Conservation (phyloP, 2,797 vertebrate species). For the Coregonus ussuriensis region DNA sequence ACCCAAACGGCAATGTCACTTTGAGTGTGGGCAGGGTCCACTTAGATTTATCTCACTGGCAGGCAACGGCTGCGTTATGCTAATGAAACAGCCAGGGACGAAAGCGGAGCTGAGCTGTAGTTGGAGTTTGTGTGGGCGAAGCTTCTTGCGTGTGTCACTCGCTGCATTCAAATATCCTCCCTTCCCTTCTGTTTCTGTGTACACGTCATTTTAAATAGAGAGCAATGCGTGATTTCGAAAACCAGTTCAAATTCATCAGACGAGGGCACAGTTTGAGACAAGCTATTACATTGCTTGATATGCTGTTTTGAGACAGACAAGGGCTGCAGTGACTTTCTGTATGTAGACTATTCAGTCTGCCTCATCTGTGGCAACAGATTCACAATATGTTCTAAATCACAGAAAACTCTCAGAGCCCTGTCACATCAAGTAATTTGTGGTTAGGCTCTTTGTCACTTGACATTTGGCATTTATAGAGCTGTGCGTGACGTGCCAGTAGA, state of each 20-base stretch:
- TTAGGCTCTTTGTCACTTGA: constrained; percentile 14
- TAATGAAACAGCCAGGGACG: constrained; percentile 63
- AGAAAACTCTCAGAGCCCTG: constrained; percentile 43
- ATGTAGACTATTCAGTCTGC: constrained; percentile 28
- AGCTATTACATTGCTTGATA: constrained; percentile 37
- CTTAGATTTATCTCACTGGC: constrained; percentile 61
- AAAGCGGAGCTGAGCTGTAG: not conserved
- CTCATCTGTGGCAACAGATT: not conserved
- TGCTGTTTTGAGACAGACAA: constrained; percentile 9
- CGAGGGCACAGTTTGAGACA: constrained; percentile 37
- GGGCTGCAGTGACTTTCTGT: constrained; percentile 12
- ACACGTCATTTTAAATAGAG: constrained; percentile 64
- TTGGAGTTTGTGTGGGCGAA: constrained; percentile 48
- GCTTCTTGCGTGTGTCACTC: constrained; percentile 53
- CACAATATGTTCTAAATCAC: constrained; percentile 25
- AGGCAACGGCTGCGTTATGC: constrained; percentile 69
- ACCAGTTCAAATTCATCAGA: constrained; percentile 45
- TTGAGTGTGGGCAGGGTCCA: constrained; percentile 62
- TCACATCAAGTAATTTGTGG: constrained; percentile 45
- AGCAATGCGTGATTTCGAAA: constrained; percentile 51
- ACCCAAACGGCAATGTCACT: constrained; percentile 40
- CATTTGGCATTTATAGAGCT: constrained; percentile 29
- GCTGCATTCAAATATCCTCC: constrained; percentile 61
- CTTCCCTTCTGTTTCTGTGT: constrained; percentile 39
- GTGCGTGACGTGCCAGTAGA: not conserved